A percentile compares a stretch with the other conserved stretches of the same genome.
These are phyloP conservation scores for Mylabris phalerata DNA, from an alignment of 1,140 invertebrate genomes.

Conservation along the genomic window DNA sequence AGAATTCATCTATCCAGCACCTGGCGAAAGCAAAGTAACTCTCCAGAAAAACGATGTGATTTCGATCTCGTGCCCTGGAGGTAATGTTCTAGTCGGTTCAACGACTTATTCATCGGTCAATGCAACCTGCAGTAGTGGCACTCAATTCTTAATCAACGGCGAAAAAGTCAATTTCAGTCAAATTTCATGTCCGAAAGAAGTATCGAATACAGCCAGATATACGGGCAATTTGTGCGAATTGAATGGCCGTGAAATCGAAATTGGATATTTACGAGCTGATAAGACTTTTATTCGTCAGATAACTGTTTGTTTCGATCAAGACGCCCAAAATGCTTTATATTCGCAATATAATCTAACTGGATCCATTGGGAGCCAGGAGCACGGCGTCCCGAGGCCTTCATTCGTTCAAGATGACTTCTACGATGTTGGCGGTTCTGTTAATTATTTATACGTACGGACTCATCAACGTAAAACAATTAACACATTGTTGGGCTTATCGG, in stretches of 20 bases:
- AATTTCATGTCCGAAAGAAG: slow-evolving; percentile 37
- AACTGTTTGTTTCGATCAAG: slow-evolving; percentile 29
- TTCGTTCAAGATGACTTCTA: slow-evolving; percentile 35
- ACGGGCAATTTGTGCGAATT: slow-evolving; percentile 36
- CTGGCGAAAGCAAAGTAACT: slow-evolving; percentile 1
- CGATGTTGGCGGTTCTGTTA: slow-evolving; percentile 20
- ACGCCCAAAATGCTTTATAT: slow-evolving; percentile 19
- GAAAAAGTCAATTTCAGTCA: slow-evolving; percentile 29
- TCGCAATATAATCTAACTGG: slow-evolving; percentile 23
- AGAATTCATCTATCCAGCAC: slow-evolving; percentile 18
- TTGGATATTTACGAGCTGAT: slow-evolving; percentile 27
- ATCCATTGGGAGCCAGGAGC: slow-evolving; percentile 31
- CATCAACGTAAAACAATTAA: slow-evolving; percentile 31
- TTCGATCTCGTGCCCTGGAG: slow-evolving; percentile 24
- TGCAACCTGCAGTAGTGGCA: slow-evolving; percentile 11
- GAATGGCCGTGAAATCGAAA: slow-evolving; percentile 32
- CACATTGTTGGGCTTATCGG: slow-evolving; percentile 30
- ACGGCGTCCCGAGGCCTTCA: slow-evolving; percentile 29
- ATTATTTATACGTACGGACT: slow-evolving; percentile 28
- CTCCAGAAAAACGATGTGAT: slow-evolving; percentile 5
- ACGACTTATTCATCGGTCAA: not conserved
- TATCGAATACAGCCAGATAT: slow-evolving; percentile 36
- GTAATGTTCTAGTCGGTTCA: not conserved
- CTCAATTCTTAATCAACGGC: slow-evolving; percentile 8
- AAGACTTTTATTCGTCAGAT: slow-evolving; percentile 26